A percentile compares a stretch with the other conserved stretches of the same genome.
phyloP scores from a whole-genome alignment of 2,113 vertebrate species.

The Vulpes ferrilata region DNA sequence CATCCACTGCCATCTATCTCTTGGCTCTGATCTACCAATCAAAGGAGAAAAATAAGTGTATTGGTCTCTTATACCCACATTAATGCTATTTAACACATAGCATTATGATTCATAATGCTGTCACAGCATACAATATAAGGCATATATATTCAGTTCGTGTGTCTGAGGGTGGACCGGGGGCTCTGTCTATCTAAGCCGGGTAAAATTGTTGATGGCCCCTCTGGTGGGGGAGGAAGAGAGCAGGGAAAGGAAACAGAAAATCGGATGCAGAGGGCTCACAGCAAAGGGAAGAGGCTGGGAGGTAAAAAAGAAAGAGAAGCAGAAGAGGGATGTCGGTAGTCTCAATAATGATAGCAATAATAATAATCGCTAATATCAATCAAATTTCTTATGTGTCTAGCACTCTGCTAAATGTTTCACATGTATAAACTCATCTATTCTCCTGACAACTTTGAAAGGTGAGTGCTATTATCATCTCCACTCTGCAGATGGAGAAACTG shows the following conservation, averaged over 20 bases:
- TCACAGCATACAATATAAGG: not conserved
- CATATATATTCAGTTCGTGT: not conserved
- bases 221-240: not conserved
- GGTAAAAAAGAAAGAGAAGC: not conserved
- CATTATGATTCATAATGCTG: not conserved
- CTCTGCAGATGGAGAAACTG: conserved; percentile 26
- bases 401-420: not conserved
- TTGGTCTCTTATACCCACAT: conserved; percentile 30
- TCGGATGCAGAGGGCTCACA: not conserved
- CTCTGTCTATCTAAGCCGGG: not conserved
- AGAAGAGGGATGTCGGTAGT: not conserved
- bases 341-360: not conserved
- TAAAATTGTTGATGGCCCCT: not conserved
- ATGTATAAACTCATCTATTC: not conserved
- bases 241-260: not conserved
- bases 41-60: conserved; percentile 1
- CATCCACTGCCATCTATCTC: not conserved
- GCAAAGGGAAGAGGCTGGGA: not conserved
- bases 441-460: conserved; percentile 27
- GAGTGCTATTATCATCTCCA: not conserved
- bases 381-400: not conserved
- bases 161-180: not conserved
- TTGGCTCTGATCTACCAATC: not conserved
- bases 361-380: not conserved
- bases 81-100: not conserved